Evolutionary conservation across 2,113 vertebrate species (phyloP), one percentile per base, ranked within the genome.

Genomic region (Chionomys nivalis): DNA sequence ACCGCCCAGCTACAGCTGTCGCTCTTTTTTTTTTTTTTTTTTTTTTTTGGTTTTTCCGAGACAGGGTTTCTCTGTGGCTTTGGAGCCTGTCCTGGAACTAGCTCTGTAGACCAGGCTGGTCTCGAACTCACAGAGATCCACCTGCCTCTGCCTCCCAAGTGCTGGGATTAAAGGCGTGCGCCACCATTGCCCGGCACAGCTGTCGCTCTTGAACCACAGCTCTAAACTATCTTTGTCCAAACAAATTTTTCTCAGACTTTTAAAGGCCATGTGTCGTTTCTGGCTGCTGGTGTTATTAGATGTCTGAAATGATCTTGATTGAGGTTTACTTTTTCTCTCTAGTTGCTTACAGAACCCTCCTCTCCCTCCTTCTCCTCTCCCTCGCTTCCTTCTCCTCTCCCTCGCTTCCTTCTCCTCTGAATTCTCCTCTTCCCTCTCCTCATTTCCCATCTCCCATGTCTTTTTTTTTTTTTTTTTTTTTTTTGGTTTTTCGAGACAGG

Each of bases 181-280:
- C 55, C 4, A 58, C 55, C 17, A 58, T 5, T 2, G 1, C 3
- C 28, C 7, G 52, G 14, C 87, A 92, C 0, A 0, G 17, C 28
- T 33, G 28, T 63, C 76, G 55, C 44, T 61, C 31, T 24, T 81
- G 78, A 58, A 36, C 33, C 78, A 58, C 78, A 55, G 52, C 52
- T 72, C n/a, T 92, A n/a, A 58, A 65, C 6, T 47, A 47, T 55
- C 52, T 91, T 83, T 78, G 42, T 90, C 19, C 24, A 81, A 91
- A 89, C 9, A 14, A 1, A 77, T 63, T 73, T 73, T 82, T 26
- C 91, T 72, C 31, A 47, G 61, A 89, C 39, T 47, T 92, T 75
- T 68, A 66, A 81, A 66, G 42, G 14, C 23, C 79, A 5, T 1
- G 11, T 17, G 58, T 24, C 23, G 47, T 65, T 72, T 23, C 42